A percentile compares a stretch with the other conserved stretches of the same genome.
phyloP scores from a whole-genome alignment of 2,888 invertebrate species.

The Drosophila cyrtoloma region DNA sequence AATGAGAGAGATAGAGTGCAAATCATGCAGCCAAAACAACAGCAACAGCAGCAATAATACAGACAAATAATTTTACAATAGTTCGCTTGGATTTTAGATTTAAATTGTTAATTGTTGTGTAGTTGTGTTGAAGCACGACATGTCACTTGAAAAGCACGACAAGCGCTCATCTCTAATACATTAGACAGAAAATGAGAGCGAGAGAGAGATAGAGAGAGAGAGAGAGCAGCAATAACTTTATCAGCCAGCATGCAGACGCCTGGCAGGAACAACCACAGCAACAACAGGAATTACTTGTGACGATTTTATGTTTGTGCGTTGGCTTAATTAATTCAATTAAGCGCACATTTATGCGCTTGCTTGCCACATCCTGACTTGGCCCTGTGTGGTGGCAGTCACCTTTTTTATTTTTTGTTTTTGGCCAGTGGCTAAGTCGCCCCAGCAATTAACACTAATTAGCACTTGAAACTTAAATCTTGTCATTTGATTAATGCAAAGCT shows the following conservation, averaged over 20 bases:
- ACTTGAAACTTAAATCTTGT: slow-evolving; percentile 72
- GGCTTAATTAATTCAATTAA: slow-evolving; percentile 77
- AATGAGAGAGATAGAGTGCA: slow-evolving; percentile 19
- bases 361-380: slow-evolving; percentile 21
- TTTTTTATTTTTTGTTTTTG: slow-evolving; percentile 31
- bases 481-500: slow-evolving; percentile 57
- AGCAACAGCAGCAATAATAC: slow-evolving; percentile 16
- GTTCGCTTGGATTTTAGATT: not conserved
- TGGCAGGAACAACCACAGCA: slow-evolving; percentile 50
- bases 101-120: not conserved
- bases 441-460: slow-evolving; percentile 74
- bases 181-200: not conserved
- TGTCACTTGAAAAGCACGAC: not conserved
- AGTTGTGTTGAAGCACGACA: not conserved
- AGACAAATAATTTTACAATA: not conserved
- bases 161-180: not conserved
- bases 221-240: slow-evolving; percentile 46
- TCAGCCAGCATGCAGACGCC: slow-evolving; percentile 61
- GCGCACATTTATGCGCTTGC: slow-evolving; percentile 71
- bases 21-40: slow-evolving; percentile 41
- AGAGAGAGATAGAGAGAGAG: not conserved
- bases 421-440: slow-evolving; percentile 56
- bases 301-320: slow-evolving; percentile 77
- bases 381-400: slow-evolving; percentile 47
- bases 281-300: slow-evolving; percentile 66